These are phyloP conservation scores for Cataglyphis hispanica DNA, from an alignment of 1,140 invertebrate species.

Conservation along the genomic window DNA sequence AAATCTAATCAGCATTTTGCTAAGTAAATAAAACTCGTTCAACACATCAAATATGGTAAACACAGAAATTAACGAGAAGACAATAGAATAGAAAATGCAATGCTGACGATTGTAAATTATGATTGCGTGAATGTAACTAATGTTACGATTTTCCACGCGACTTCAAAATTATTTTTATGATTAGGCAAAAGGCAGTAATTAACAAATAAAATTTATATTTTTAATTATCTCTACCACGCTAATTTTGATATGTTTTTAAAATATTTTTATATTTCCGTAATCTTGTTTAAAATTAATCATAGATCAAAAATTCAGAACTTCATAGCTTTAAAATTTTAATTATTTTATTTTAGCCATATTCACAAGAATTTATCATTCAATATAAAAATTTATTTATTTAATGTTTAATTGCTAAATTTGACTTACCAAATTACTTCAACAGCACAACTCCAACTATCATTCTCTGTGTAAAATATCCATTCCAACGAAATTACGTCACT, in stretches of 20 bases:
- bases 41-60: slow-evolving; percentile 17
- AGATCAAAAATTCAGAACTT: no score
- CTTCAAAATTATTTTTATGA: slow-evolving; percentile 35
- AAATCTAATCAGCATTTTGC: slow-evolving; percentile 15
- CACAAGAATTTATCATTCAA: neutral
- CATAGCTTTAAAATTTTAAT: neutral
- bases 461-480: slow-evolving; percentile 29
- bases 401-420: slow-evolving; percentile 5
- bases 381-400: neutral
- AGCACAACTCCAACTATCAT: slow-evolving; percentile 15
- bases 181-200: slow-evolving; percentile 44
- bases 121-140: slow-evolving; percentile 49
- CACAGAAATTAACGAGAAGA: slow-evolving; percentile 3
- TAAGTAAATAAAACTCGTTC: slow-evolving; percentile 31
- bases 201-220: slow-evolving; percentile 13
- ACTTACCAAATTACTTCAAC: slow-evolving; percentile 52
- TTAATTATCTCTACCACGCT: neutral
- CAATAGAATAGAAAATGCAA: slow-evolving; percentile 37
- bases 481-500: slow-evolving; percentile 19
- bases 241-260: neutral
- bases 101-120: slow-evolving; percentile 61
- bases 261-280: no score
- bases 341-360: neutral
- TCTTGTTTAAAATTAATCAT: no score
- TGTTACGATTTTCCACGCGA: slow-evolving; percentile 55